Conservation (phyloP, 2,797 vertebrate species). For the Nasua narica region DNA sequence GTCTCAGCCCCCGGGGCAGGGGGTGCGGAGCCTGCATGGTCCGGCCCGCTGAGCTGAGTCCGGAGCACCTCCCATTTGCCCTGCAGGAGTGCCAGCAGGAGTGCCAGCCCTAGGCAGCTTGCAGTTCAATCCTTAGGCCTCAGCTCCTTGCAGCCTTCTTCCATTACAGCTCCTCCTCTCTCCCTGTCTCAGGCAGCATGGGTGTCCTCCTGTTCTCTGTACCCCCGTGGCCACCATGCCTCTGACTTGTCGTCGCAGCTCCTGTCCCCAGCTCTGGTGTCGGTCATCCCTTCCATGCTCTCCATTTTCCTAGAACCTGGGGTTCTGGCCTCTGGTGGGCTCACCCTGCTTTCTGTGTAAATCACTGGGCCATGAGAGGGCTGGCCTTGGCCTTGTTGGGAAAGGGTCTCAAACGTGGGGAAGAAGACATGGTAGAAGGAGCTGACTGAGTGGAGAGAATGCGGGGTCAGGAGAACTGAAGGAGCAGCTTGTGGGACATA, state of each 20-base stretch:
- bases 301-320: neutral
- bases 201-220: neutral
- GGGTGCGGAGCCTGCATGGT: neutral
- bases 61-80: neutral
- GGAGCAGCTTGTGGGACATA: neutral
- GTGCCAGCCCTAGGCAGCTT: neutral
- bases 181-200: neutral
- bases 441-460: neutral
- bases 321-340: neutral
- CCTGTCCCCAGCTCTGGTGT: neutral
- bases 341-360: neutral
- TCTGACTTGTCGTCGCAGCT: neutral
- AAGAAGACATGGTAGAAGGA: neutral
- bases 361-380: neutral
- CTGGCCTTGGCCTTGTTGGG: neutral
- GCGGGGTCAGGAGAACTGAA: neutral
- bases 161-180: neutral
- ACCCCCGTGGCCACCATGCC: neutral
- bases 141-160: neutral
- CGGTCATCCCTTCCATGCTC: fast-evolving
- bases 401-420: neutral
- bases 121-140: neutral
- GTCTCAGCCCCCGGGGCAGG: neutral
- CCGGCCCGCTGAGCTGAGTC: neutral
- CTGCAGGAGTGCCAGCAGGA: no score